Evolutionary conservation across 2,113 vertebrate genomes (phyloP).

Genomic region (Gallinago paraguaiae): DNA sequence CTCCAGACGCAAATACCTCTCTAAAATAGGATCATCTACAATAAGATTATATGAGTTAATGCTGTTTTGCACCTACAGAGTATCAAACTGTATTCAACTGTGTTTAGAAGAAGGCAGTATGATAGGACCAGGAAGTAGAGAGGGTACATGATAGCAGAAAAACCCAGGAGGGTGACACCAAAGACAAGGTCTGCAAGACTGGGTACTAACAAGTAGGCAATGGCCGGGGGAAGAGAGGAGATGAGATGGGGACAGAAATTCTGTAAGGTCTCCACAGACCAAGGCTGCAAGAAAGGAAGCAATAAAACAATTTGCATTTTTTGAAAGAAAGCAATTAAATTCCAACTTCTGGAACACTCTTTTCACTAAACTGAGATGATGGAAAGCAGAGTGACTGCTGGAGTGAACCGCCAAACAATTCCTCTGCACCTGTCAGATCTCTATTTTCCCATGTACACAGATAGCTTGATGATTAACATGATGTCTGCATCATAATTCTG

Average conservation of each 20-base stretch:
- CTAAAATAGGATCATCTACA: neutral
- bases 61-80: neutral
- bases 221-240: too few species aligned
- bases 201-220: neutral
- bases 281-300: neutral
- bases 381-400: neutral
- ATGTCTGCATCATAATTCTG: neutral
- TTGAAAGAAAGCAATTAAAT: neutral
- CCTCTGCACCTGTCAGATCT: neutral
- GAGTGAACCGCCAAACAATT: neutral
- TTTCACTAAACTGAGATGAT: neutral
- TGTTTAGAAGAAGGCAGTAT: neutral
- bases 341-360: neutral
- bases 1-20: constrained; percentile 2
- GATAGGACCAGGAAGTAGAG: neutral
- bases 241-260: neutral
- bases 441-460: neutral
- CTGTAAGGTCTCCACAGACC: neutral
- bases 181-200: neutral
- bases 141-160: neutral
- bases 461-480: neutral
- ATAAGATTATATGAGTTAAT: neutral
- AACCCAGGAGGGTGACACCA: neutral
- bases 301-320: neutral
- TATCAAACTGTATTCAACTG: neutral